phyloP scores from a whole-genome alignment of 2,113 vertebrate species.

The Lichenostomus cassidix region DNA sequence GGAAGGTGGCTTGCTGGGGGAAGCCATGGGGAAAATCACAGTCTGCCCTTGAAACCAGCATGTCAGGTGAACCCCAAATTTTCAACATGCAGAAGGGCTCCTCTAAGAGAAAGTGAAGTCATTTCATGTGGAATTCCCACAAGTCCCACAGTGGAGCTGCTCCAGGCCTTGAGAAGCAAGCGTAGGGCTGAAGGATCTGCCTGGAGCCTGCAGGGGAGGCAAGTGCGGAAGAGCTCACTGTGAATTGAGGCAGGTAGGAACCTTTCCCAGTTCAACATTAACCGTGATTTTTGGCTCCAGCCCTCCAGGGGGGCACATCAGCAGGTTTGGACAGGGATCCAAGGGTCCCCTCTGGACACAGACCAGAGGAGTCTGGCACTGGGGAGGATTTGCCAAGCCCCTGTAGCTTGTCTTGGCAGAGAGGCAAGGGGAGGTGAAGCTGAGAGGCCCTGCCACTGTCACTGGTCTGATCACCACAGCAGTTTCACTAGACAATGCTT shows the following conservation, averaged over 20 bases:
- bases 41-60: neutral
- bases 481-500: neutral
- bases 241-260: accelerated
- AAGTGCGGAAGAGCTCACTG: neutral
- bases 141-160: neutral
- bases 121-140: neutral
- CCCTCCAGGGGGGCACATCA: neutral
- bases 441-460: neutral
- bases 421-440: neutral
- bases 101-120: neutral
- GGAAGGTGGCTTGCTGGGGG: neutral
- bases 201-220: neutral
- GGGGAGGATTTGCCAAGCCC: neutral
- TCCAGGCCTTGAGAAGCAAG: neutral
- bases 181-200: neutral
- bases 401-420: neutral
- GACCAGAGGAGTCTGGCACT: neutral
- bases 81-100: neutral
- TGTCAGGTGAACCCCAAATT: neutral
- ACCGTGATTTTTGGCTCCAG: neutral
- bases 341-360: neutral
- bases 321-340: neutral
- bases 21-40: neutral
- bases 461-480: neutral
- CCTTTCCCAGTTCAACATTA: neutral